A percentile compares a stretch with the other conserved stretches of the same genome.
These are phyloP conservation scores for Zoanthus sansibaricus DNA, from an alignment of 92 coral and sea anemone species.

Conservation along the genomic window DNA sequence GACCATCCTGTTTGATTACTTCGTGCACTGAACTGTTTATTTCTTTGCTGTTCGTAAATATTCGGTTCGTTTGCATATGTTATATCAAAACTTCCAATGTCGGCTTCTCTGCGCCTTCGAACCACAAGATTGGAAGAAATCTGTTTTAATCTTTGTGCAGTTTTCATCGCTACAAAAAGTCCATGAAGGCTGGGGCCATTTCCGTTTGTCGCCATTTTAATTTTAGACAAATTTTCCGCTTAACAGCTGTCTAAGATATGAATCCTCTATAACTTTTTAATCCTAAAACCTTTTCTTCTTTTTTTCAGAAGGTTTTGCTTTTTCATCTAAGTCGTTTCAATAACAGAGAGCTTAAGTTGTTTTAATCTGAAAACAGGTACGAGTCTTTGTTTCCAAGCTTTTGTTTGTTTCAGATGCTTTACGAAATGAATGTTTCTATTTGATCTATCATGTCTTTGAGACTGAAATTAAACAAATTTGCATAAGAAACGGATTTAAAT, in stretches of 20 bases:
- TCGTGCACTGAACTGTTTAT: constrained; percentile 8
- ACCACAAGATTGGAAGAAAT: constrained; percentile 62
- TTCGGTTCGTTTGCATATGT: constrained; percentile 75
- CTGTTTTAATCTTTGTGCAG: constrained; percentile 72
- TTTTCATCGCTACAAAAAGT: constrained; percentile 68
- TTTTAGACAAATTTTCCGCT: constrained; percentile 7
- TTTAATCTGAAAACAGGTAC: constrained; percentile 20
- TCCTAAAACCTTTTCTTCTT: constrained; percentile 21
- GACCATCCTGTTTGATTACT: constrained; percentile 35
- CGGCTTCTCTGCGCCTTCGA: constrained; percentile 61
- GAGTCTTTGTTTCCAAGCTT: constrained; percentile 21
- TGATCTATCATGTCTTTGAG: constrained; percentile 30
- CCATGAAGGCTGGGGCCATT: constrained; percentile 69
- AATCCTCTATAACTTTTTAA: not conserved
- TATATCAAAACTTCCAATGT: constrained; percentile 72
- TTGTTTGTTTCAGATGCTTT: constrained; percentile 36
- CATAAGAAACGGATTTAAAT: constrained; percentile 35
- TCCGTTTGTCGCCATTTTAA: constrained; percentile 47
- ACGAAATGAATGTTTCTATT: constrained; percentile 20
- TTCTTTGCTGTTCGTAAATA: constrained; percentile 1
- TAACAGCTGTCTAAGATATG: not conserved
- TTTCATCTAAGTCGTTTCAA: constrained; percentile 12
- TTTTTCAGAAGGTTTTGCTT: not conserved
- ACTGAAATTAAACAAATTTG: constrained; percentile 47
- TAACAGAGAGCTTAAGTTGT: constrained; percentile 18